A percentile compares a stretch with the other conserved stretches of the same genome.
phyloP scores from a whole-genome alignment of 2,113 vertebrate species.

The Esox niger region DNA sequence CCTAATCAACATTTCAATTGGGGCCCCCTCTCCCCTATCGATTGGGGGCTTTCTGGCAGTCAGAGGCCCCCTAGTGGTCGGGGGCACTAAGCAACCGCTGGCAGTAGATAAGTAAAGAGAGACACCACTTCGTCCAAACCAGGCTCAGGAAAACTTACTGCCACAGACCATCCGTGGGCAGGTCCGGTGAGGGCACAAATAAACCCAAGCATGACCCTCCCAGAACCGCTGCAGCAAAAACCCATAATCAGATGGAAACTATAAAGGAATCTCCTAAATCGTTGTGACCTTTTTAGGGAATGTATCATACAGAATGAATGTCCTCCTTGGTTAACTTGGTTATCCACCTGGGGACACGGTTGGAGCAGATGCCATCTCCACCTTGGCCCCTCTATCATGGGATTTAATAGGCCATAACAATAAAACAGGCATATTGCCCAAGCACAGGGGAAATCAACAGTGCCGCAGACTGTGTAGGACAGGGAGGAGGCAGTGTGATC shows the following conservation, averaged over 20 bases:
- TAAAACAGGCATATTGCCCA: slow-evolving; percentile 57
- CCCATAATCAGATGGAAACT: slow-evolving; percentile 47
- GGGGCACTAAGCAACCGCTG: no score
- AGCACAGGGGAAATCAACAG: slow-evolving; percentile 64
- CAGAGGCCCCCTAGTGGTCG: no score
- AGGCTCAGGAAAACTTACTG: neutral
- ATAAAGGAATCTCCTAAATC: slow-evolving; percentile 63
- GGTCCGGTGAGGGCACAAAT: slow-evolving; percentile 21
- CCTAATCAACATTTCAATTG: no score
- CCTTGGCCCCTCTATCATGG: slow-evolving; percentile 58
- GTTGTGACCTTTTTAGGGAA: slow-evolving; percentile 67
- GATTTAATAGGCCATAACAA: slow-evolving; percentile 70
- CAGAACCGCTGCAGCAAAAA: slow-evolving; percentile 32
- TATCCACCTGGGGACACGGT: slow-evolving; percentile 53
- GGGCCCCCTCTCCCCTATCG: no score
- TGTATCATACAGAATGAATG: slow-evolving; percentile 55
- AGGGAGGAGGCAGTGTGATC: neutral
- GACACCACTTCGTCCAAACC: neutral
- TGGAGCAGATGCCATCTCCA: slow-evolving; percentile 61
- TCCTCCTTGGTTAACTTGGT: slow-evolving; percentile 43
- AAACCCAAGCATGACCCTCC: slow-evolving; percentile 9
- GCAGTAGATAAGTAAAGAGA: neutral
- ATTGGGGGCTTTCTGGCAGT: no score
- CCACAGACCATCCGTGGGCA: neutral
- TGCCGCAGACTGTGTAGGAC: slow-evolving; percentile 22